A percentile compares a stretch with the other conserved stretches of the same genome.
Conservation (phyloP, 2,113 vertebrate genomes). For the Guaruba guarouba region DNA sequence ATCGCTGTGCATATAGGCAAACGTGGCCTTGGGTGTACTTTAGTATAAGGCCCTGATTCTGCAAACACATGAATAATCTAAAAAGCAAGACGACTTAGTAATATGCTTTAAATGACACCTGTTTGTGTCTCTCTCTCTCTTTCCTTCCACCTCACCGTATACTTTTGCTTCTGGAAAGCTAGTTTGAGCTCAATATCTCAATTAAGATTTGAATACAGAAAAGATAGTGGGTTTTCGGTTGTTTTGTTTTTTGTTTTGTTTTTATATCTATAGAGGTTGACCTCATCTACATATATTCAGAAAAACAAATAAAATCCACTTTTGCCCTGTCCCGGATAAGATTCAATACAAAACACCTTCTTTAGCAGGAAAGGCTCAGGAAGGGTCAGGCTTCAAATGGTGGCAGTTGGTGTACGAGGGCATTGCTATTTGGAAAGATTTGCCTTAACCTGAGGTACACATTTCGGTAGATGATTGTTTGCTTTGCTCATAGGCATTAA, state of each 20-base stretch:
- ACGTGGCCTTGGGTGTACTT: slow-evolving; percentile 13
- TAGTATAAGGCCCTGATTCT: background rate
- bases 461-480: background rate
- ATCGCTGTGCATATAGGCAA: background rate
- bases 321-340: background rate
- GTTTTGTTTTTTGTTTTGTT: background rate
- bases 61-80: slow-evolving; percentile 26
- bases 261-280: background rate
- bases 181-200: background rate
- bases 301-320: background rate
- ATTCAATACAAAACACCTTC: background rate
- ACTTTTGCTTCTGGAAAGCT: background rate
- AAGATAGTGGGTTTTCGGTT: background rate
- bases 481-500: background rate
- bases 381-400: background rate
- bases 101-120: slow-evolving; percentile 23
- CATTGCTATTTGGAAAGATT: background rate
- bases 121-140: background rate
- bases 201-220: background rate
- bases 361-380: background rate
- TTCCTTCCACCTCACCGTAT: background rate
- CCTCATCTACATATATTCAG: background rate
- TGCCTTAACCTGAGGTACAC: background rate
- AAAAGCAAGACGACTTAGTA: background rate
- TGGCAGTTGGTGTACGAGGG: background rate